A percentile compares a stretch with the other conserved stretches of the same genome.
phyloP scores from a whole-genome alignment of 2,113 vertebrate species.

The Leucopsar rothschildi region DNA sequence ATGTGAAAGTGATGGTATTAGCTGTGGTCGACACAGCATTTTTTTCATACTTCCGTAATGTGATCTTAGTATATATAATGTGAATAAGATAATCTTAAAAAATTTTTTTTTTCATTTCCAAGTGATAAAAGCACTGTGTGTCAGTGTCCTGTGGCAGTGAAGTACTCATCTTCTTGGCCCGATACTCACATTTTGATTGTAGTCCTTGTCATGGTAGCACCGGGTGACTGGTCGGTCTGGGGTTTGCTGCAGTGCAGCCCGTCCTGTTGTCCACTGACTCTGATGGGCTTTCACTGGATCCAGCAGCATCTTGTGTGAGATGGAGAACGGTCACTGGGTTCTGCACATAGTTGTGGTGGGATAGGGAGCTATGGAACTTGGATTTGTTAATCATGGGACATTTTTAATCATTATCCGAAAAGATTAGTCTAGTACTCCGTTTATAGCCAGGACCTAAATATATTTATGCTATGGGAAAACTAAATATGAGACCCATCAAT shows the following conservation, averaged over 20 bases:
- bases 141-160: background rate
- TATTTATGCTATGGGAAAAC: background rate
- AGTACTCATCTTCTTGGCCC: fast-evolving
- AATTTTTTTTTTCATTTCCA: background rate
- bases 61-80: background rate
- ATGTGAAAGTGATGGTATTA: background rate
- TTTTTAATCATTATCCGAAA: background rate
- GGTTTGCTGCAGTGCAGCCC: background rate
- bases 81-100: background rate
- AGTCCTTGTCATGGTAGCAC: background rate
- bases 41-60: background rate
- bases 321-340: background rate
- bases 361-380: background rate
- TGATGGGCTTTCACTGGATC: background rate
- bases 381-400: background rate
- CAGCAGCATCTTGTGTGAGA: background rate
- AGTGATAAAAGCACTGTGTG: background rate
- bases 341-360: background rate
- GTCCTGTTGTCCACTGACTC: background rate
- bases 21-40: fast-evolving
- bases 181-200: background rate
- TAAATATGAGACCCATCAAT: background rate
- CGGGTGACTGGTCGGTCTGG: background rate
- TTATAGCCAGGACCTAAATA: background rate
- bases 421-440: background rate